phyloP scores from a whole-genome alignment of 2,113 vertebrate species.

The Eptesicus fuscus region DNA sequence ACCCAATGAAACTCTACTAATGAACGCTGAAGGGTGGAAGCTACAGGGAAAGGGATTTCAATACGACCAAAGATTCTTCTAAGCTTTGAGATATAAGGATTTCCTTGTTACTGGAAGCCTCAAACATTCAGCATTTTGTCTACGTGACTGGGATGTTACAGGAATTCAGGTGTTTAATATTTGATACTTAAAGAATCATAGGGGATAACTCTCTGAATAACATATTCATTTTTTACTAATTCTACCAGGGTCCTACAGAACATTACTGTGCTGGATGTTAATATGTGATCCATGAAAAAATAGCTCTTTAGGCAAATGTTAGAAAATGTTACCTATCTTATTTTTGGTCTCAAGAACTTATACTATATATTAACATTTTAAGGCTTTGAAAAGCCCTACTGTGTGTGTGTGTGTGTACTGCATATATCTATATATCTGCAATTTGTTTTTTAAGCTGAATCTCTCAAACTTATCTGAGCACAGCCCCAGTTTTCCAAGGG shows the following conservation, averaged over 20 bases:
- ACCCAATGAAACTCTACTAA: no score
- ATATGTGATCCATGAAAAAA: background rate
- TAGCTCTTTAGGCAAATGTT: background rate
- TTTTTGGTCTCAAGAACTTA: background rate
- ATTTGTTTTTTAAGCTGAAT: background rate
- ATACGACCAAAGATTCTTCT: background rate
- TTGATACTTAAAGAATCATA: background rate
- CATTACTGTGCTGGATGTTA: background rate
- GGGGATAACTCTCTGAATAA: background rate
- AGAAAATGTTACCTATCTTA: background rate
- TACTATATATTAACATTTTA: background rate
- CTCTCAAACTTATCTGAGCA: background rate
- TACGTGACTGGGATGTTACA: background rate
- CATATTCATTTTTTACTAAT: background rate
- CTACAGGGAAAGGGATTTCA: background rate
- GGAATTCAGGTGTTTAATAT: background rate
- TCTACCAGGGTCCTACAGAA: background rate
- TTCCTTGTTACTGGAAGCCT: background rate
- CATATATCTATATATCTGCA: background rate
- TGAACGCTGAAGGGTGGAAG: background rate
- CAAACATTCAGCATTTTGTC: background rate
- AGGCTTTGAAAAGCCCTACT: background rate
- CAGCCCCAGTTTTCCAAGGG: background rate
- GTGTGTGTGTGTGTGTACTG: fast-evolving
- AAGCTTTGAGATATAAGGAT: background rate